Evolutionary conservation across 2,888 invertebrate species (phyloP).

Genomic region (Altica lythri): DNA sequence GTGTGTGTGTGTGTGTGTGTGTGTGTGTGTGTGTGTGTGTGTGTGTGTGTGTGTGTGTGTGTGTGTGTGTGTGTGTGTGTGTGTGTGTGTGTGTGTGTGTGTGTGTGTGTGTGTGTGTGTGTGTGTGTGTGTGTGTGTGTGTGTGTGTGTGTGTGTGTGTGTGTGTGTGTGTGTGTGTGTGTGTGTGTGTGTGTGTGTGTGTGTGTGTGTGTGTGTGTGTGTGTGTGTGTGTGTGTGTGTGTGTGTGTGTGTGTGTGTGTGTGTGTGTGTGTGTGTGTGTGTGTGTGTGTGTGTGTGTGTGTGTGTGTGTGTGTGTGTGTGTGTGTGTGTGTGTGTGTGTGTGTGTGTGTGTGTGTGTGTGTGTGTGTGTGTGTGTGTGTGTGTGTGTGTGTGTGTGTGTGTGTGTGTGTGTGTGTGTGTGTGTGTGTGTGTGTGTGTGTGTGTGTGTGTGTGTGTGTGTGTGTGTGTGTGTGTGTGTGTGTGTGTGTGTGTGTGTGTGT

Average conservation of each 20-base stretch:
- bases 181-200: background rate
- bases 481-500: background rate
- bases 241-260: background rate
- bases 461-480: background rate
- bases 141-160: background rate
- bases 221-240: background rate
- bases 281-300: background rate
- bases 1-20: too few species aligned
- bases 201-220: background rate
- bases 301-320: background rate
- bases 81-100: background rate
- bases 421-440: background rate
- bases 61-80: background rate
- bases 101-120: background rate
- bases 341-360: background rate
- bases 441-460: background rate
- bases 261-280: background rate
- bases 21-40: too few species aligned
- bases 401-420: background rate
- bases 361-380: background rate
- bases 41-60: background rate
- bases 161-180: background rate
- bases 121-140: background rate
- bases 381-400: background rate
- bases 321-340: background rate